phyloP scores from a whole-genome alignment of 2,888 invertebrate genomes.

The Julus scandinavius region DNA sequence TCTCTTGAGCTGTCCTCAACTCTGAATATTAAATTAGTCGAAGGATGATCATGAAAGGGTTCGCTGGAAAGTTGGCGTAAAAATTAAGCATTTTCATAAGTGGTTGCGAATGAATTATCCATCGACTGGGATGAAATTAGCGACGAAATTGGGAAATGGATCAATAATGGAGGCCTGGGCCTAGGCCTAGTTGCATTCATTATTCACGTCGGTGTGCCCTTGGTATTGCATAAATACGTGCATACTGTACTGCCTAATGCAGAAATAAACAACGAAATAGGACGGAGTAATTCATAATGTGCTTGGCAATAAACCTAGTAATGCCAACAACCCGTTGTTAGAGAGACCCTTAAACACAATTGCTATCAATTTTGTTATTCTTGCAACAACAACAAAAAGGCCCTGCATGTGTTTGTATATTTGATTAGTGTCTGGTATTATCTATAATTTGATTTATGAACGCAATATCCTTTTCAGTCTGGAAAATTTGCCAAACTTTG shows the following conservation, averaged over 20 bases:
- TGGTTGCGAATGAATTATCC: neutral
- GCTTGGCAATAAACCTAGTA: no score
- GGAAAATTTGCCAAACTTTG: no score
- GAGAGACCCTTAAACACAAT: no score
- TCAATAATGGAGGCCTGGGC: neutral
- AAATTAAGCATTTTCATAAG: neutral
- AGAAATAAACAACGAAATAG: neutral
- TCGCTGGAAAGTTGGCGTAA: neutral
- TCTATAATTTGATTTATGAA: no score
- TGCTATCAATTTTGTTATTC: no score
- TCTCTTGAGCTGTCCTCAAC: neutral
- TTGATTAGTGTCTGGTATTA: no score
- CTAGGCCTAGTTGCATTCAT: neutral
- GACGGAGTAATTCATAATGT: neutral
- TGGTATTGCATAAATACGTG: neutral
- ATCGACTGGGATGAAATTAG: slow-evolving; percentile 13
- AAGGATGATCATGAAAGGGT: neutral
- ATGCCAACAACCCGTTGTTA: no score
- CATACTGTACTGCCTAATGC: neutral
- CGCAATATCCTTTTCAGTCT: no score
- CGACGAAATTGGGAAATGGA: slow-evolving; percentile 3
- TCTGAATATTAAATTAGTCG: neutral
- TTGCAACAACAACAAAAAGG: no score
- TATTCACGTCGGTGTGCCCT: neutral
- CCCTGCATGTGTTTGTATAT: no score